Evolutionary conservation across 2,888 invertebrate species (phyloP), one percentile per base, ranked within the genome.

Genomic region (Athalia rosae): DNA sequence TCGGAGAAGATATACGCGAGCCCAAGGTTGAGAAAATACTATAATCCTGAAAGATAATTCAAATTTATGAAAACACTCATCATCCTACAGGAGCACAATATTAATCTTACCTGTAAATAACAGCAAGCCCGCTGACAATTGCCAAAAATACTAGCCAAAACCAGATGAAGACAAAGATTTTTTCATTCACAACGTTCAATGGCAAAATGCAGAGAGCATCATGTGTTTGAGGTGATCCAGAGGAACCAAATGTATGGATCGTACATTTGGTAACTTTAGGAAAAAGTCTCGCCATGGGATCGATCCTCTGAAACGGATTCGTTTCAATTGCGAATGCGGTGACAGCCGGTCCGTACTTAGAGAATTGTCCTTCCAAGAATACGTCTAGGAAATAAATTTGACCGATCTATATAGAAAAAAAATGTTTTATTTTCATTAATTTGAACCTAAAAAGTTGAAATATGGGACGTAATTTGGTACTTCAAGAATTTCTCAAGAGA

Each of bases 161-260:
- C 94, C 95, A 95, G 0, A 95, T 89, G 69, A 95, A 92, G 0
- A 94, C 91, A 84, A 95, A 95, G 81, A 96, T 92, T 87, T 96
- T 96, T 85, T 96, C 95, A 85, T 96, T 95, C 62, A 96, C 92
- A 81, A 95, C 93, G 85, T 96, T 96, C 7, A 96, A 85, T 0
- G 96, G 94, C 11, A 96, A 90, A n/a, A 96, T 91, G 83, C 96
- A 96, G 0, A 96, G 90, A 0, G 93, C 92, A 84, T 95, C 94
- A 79, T 91, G 90, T 0, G 89, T 85, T 83, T 94, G 92, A 0
- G 92, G 81, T 4, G 91, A 88, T 4, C 94, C 95, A 0, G 92
- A 91, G 0, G 93, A 91, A 3, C 94, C 94, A 79, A 91, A 93
- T 80, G 87, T 91, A 76, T 91, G 89, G 79, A 92, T 91, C 82